These are phyloP conservation scores for Prionailurus viverrinus DNA, from an alignment of 2,113 vertebrate genomes.

Conservation along the genomic window DNA sequence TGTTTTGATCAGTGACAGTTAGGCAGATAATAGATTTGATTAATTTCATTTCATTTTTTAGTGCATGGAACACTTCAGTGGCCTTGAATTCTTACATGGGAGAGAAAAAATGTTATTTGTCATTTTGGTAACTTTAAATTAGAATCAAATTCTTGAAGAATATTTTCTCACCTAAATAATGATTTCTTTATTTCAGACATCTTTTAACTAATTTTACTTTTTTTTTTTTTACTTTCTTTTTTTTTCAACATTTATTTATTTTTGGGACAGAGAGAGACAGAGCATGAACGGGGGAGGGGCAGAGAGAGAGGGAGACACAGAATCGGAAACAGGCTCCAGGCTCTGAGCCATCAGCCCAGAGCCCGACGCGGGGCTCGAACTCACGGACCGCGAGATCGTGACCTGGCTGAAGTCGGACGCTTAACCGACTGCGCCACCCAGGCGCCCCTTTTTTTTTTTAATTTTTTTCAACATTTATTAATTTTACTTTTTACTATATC, in stretches of 20 bases:
- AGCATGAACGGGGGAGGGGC: no score
- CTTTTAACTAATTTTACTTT: neutral
- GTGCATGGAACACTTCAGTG: neutral
- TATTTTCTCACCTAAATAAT: neutral
- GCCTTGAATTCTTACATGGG: neutral
- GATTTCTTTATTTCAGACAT: neutral
- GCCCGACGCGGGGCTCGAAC: no score
- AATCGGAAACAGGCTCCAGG: no score
- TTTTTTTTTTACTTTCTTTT: neutral
- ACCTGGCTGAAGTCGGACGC: no score
- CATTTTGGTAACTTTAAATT: neutral
- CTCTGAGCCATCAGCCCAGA: no score
- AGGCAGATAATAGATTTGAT: neutral
- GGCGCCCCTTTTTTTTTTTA: no score
- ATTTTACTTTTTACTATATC: neutral
- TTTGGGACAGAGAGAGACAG: no score
- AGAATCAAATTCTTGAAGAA: conserved; percentile 49
- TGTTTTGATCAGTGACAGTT: neutral
- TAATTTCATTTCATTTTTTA: conserved; percentile 65
- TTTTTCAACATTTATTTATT: no score
- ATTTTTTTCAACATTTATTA: neutral
- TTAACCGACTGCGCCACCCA: no score
- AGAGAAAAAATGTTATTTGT: neutral
- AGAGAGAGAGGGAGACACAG: no score
- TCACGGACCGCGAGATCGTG: no score